A percentile compares a stretch with the other conserved stretches of the same genome.
Evolutionary conservation across 2,888 invertebrate species (phyloP).

Genomic region (Myathropa florea): DNA sequence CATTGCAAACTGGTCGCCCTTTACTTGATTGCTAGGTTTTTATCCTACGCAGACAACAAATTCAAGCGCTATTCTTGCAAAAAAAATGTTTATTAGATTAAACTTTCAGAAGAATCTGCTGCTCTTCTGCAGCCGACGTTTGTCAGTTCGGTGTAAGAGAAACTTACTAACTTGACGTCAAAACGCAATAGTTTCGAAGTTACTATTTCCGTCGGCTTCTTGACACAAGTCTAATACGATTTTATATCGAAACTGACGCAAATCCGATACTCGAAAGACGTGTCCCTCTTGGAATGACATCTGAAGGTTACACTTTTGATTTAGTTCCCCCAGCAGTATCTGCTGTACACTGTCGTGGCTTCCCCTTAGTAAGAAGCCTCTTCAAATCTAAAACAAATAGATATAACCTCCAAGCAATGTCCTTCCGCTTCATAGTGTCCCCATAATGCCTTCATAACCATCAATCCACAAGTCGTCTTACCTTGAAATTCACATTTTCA

Average conservation of each 20-base stretch:
- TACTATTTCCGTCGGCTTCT: background rate
- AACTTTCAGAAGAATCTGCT: no score
- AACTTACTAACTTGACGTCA: no score
- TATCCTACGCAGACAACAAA: no score
- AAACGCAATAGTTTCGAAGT: no score
- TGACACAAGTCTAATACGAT: background rate
- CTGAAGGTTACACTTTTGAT: background rate
- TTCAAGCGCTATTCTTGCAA: no score
- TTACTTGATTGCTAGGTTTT: no score
- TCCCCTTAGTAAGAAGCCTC: background rate
- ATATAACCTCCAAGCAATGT: background rate
- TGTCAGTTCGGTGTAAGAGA: no score
- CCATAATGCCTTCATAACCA: conserved; percentile 8
- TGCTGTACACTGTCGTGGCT: background rate
- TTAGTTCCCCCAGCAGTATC: background rate
- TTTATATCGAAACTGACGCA: background rate
- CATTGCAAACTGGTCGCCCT: no score
- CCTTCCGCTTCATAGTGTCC: background rate
- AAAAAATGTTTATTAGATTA: no score
- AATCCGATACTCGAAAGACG: background rate
- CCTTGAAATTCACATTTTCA: conserved; percentile 21
- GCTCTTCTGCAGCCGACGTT: no score
- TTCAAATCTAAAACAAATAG: background rate
- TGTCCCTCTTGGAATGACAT: background rate
- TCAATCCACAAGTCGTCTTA: background rate